Evolutionary conservation across 2,888 invertebrate species (phyloP).

Genomic region (Cremastinae sp.): DNA sequence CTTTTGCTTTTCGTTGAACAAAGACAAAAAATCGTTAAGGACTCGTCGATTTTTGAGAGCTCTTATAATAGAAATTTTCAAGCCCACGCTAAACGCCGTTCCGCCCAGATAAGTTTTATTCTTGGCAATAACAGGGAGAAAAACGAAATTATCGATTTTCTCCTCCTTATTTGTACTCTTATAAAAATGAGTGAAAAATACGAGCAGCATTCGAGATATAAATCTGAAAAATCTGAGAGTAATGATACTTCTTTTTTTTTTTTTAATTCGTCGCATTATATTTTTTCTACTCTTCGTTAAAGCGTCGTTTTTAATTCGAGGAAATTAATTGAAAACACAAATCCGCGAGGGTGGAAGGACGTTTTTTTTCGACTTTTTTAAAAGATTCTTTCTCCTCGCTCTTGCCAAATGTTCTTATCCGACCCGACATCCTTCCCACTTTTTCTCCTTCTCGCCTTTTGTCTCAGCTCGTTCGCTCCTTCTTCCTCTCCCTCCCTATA

Average conservation of each 20-base stretch:
- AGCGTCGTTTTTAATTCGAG: conserved; percentile 73
- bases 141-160: conserved; percentile 41
- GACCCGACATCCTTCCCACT: conserved; percentile 44
- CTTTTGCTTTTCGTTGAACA: conserved; percentile 28
- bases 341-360: conserved; percentile 65
- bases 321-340: conserved; percentile 78
- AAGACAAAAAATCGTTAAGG: conserved; percentile 49
- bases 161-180: background rate
- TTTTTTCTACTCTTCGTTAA: conserved; percentile 48
- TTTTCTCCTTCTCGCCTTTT: conserved; percentile 24
- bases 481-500: conserved; percentile 64
- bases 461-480: conserved; percentile 21
- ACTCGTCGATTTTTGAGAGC: conserved; percentile 33
- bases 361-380: conserved; percentile 58
- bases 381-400: conserved; percentile 50
- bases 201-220: conserved; percentile 24
- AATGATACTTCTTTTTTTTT: conserved; percentile 26
- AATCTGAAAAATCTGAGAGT: conserved; percentile 19
- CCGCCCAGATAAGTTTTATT: conserved; percentile 17
- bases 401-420: conserved; percentile 60
- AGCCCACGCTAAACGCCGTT: conserved; percentile 56
- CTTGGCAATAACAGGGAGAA: conserved; percentile 16
- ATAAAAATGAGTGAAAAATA: conserved; percentile 11
- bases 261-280: conserved; percentile 4
- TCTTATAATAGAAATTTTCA: conserved; percentile 53